Evolutionary conservation across 2,797 vertebrate genomes (phyloP).

Genomic region (Rousettus madagascariensis): DNA sequence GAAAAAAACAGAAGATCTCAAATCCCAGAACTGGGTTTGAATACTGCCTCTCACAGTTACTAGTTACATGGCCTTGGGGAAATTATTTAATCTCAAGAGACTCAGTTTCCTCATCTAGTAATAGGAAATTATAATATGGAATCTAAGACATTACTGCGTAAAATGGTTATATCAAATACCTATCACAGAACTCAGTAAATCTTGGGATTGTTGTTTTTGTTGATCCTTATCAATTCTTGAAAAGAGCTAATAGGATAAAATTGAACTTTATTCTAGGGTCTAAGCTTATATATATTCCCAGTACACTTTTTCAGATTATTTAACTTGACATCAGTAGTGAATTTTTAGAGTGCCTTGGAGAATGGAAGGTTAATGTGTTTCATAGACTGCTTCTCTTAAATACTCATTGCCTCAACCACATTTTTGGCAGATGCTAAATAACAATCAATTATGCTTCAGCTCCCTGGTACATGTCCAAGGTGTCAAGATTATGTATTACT

Average conservation of each 20-base stretch:
- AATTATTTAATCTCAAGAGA: background rate
- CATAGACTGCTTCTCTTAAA: background rate
- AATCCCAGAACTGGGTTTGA: background rate
- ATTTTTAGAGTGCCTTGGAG: background rate
- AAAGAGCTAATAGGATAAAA: background rate
- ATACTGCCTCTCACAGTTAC: background rate
- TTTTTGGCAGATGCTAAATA: constrained; percentile 38
- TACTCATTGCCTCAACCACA: background rate
- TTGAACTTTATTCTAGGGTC: background rate
- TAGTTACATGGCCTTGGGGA: background rate
- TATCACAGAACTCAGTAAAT: background rate
- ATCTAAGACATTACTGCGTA: background rate
- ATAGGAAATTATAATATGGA: background rate
- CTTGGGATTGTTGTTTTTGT: background rate
- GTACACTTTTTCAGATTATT: background rate
- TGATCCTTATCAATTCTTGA: background rate
- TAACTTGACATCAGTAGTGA: background rate
- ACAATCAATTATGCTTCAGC: background rate
- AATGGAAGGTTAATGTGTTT: background rate
- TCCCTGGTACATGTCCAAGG: background rate
- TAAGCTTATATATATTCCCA: background rate
- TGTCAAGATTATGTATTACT: background rate
- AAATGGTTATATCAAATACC: background rate
- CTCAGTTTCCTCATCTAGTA: background rate
- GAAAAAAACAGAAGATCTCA: background rate